A percentile compares a stretch with the other conserved stretches of the same genome.
These are phyloP conservation scores for Cremastinae sp. DNA, from an alignment of 2,888 invertebrate genomes.

Conservation along the genomic window DNA sequence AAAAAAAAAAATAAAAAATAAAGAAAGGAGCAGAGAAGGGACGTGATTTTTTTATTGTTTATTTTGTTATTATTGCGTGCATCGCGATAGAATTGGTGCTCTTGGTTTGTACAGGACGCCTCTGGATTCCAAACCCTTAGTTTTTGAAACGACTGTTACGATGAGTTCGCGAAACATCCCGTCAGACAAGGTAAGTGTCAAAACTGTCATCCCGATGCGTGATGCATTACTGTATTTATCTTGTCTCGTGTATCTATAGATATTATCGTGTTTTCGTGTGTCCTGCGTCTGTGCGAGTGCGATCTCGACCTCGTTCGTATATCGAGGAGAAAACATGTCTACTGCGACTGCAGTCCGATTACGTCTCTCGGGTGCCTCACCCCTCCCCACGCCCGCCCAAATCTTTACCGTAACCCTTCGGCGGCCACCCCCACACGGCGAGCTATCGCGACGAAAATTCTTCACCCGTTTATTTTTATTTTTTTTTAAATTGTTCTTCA, in stretches of 20 bases:
- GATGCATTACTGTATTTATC: background rate
- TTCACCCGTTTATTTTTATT: constrained; percentile 25
- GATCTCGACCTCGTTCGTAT: constrained; percentile 3
- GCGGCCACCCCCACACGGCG: constrained; percentile 6
- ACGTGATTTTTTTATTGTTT: constrained; percentile 22
- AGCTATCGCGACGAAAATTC: no score
- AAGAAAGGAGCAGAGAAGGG: constrained; percentile 1
- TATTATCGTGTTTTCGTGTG: constrained; percentile 4
- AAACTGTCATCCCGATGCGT: constrained; percentile 48
- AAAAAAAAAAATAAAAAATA: constrained; percentile 13
- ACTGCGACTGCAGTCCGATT: constrained; percentile 66
- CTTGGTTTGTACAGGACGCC: constrained; percentile 68
- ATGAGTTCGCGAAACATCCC: constrained; percentile 91
- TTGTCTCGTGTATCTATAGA: background rate
- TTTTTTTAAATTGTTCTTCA: background rate
- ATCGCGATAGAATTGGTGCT: constrained; percentile 68
- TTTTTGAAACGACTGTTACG: constrained; percentile 72
- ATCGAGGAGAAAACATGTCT: constrained; percentile 64
- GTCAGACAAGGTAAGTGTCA: constrained; percentile 88
- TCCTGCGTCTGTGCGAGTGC: no score
- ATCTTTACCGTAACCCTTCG: constrained; percentile 43
- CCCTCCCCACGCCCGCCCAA: constrained; percentile 52
- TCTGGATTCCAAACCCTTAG: constrained; percentile 70
- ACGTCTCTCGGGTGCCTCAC: constrained; percentile 59
- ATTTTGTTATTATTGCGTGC: constrained; percentile 61